A percentile compares a stretch with the other conserved stretches of the same genome.
Evolutionary conservation across 2,888 invertebrate genomes (phyloP).

Genomic region (Mythimna loreyi): DNA sequence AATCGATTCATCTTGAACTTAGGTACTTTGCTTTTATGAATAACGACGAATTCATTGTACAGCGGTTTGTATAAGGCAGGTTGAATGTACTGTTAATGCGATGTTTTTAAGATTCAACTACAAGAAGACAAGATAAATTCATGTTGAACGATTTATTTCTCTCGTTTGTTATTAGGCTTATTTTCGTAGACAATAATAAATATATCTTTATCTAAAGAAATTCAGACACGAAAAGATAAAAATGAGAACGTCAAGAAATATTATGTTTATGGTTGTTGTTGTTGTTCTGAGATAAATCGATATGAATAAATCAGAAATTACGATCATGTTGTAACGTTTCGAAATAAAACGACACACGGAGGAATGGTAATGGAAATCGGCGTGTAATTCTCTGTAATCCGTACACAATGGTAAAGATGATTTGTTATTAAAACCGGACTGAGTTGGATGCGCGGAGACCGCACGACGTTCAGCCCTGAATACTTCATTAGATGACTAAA

Average conservation of each 20-base stretch:
- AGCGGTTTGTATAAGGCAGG: slow-evolving; percentile 63
- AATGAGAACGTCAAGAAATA: slow-evolving; percentile 19
- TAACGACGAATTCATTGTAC: slow-evolving; percentile 31
- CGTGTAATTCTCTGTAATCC: slow-evolving; percentile 79
- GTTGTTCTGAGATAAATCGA: slow-evolving; percentile 11
- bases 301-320: slow-evolving; percentile 72
- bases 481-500: slow-evolving; percentile 89
- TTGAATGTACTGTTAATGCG: slow-evolving; percentile 77
- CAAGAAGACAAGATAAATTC: slow-evolving; percentile 61
- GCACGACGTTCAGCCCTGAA: slow-evolving; percentile 75
- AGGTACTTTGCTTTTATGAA: slow-evolving; percentile 39
- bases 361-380: slow-evolving; percentile 73
- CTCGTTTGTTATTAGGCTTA: slow-evolving; percentile 59
- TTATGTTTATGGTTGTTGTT: background rate
- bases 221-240: slow-evolving; percentile 25
- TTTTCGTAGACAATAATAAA: slow-evolving; percentile 39
- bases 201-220: slow-evolving; percentile 26
- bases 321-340: slow-evolving; percentile 69
- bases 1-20: slow-evolving; percentile 18
- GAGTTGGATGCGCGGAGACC: slow-evolving; percentile 68
- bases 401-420: slow-evolving; percentile 76
- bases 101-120: slow-evolving; percentile 65
- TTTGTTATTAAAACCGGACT: slow-evolving; percentile 79
- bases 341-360: slow-evolving; percentile 68
- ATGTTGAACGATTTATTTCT: slow-evolving; percentile 67